A percentile compares a stretch with the other conserved stretches of the same genome.
phyloP scores from a whole-genome alignment of 1,140 invertebrate species.

The Ooceraea biroi region DNA sequence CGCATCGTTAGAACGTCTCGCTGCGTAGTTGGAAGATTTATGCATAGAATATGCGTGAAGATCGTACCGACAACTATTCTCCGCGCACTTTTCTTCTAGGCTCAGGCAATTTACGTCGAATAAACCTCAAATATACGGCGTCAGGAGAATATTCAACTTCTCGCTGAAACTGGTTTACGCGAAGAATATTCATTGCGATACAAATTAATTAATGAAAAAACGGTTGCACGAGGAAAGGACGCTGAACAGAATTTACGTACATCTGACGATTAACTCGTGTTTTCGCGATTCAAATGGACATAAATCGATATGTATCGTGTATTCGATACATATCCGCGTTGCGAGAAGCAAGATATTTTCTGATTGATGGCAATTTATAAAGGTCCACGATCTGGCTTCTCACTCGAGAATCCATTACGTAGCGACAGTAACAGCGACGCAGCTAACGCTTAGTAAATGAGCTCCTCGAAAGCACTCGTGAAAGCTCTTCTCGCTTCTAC shows the following conservation, averaged over 20 bases:
- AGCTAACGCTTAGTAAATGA: slow-evolving; percentile 65
- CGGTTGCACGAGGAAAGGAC: neutral
- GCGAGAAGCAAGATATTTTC: slow-evolving; percentile 29
- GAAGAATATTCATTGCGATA: neutral
- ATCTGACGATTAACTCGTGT: neutral
- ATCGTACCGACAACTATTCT: slow-evolving; percentile 19
- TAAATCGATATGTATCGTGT: slow-evolving; percentile 9
- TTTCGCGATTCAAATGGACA: neutral
- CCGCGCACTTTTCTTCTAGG: neutral
- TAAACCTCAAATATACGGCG: neutral
- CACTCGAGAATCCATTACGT: slow-evolving; percentile 37
- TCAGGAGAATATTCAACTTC: neutral
- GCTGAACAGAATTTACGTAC: neutral
- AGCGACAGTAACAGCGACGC: neutral
- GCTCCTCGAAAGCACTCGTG: slow-evolving; percentile 64
- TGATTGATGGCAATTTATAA: slow-evolving; percentile 14
- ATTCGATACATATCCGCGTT: neutral
- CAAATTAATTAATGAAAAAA: slow-evolving; percentile 13
- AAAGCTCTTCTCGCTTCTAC: slow-evolving; percentile 39
- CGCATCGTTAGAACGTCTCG: slow-evolving; percentile 52
- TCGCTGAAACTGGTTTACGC: neutral
- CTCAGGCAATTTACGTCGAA: slow-evolving; percentile 3
- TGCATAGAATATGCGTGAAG: slow-evolving; percentile 37
- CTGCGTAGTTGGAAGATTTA: slow-evolving; percentile 49
- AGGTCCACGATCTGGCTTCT: slow-evolving; percentile 30